Percentiles rank a stretch among this genome's conserved stretches.
Conservation (phyloP, 2,888 invertebrate species). For the Pemphredon lugubris region DNA sequence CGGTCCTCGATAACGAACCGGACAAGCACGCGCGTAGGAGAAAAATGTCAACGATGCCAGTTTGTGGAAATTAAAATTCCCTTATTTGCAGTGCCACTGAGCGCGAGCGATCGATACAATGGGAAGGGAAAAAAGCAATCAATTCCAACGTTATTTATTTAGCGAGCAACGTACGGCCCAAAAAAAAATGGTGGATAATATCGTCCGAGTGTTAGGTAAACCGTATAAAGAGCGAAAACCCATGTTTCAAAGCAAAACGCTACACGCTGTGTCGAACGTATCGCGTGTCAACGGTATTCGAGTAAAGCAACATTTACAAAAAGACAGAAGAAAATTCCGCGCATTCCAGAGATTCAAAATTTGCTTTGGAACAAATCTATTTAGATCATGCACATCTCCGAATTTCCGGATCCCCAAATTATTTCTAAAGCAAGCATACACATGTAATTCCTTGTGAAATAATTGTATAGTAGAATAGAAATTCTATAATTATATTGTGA, state of each 20-base stretch:
- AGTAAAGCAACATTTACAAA: background rate
- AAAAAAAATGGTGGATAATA: background rate
- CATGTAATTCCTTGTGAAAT: no score
- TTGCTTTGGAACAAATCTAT: no score
- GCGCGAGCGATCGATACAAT: background rate
- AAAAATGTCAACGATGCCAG: background rate
- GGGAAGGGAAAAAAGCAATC: no score
- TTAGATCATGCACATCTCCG: no score
- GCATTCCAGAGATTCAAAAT: no score
- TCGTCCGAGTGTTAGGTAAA: background rate
- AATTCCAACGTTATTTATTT: background rate
- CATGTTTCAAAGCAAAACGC: background rate
- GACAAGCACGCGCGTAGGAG: slow-evolving; percentile 14
- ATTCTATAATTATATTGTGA: no score
- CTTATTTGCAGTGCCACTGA: slow-evolving; percentile 3
- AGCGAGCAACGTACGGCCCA: background rate
- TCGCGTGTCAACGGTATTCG: background rate
- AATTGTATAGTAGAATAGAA: no score
- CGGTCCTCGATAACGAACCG: slow-evolving; percentile 47
- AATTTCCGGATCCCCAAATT: no score
- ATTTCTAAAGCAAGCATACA: no score
- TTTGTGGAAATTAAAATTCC: background rate
- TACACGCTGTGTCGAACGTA: background rate
- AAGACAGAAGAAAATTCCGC: background rate
- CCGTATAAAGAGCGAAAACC: background rate